phyloP scores from a whole-genome alignment of 2,888 invertebrate species.

The Tillus elongatus region DNA sequence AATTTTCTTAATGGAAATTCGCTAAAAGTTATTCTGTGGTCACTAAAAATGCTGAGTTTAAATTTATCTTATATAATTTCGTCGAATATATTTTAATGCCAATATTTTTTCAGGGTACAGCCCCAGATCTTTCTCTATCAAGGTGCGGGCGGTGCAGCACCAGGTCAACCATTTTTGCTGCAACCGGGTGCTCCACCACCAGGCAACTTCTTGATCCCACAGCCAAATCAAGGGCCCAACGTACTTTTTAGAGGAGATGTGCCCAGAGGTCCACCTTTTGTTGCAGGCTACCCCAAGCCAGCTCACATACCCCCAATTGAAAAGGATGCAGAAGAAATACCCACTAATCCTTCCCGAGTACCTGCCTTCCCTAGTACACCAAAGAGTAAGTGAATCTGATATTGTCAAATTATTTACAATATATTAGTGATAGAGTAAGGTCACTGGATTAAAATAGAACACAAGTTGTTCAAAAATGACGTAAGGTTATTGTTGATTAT shows the following conservation, averaged over 20 bases:
- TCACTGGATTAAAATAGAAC: no score
- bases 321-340: conserved; percentile 39
- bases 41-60: no score
- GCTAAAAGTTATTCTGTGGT: no score
- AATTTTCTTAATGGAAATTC: no score
- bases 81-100: no score
- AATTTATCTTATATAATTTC: no score
- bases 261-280: conserved; percentile 26
- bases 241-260: conserved; percentile 24
- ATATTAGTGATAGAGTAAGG: no score
- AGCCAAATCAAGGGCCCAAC: conserved; percentile 27
- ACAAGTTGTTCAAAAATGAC: no score
- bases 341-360: conserved; percentile 32
- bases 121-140: conserved; percentile 35
- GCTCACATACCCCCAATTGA: conserved; percentile 37
- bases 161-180: conserved; percentile 21
- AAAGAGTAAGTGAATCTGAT: no score
- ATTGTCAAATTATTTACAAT: no score
- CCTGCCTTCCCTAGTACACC: no score
- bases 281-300: conserved; percentile 34
- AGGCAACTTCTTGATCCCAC: conserved; percentile 34
- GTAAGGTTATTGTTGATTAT: no score
- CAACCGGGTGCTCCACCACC: conserved; percentile 22
- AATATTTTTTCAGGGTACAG: conserved; percentile 31
- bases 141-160: conserved; percentile 29